Evolutionary conservation across 2,113 vertebrate species (phyloP), one percentile per base, ranked within the genome.

Genomic region (Halichoeres trimaculatus): DNA sequence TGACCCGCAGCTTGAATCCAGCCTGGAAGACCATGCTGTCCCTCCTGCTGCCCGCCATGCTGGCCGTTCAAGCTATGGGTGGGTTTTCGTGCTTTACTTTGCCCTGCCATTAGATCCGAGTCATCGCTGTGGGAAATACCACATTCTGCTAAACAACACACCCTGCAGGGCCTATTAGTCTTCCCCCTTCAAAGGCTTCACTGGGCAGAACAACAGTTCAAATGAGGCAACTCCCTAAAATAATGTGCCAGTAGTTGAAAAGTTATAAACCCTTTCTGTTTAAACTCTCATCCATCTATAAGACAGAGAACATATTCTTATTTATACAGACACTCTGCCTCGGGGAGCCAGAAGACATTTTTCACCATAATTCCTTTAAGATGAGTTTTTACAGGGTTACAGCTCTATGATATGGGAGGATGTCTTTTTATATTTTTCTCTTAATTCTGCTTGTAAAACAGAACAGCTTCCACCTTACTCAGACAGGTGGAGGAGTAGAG

Each of bases 61-160:
- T 93, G 78, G 85, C 87, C 24, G 38, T 91, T 56, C 89, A 85
- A 59, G 71, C 89, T 57, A 74, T 81, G 71, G 92, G 94, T 93
- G 84, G 81, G 93, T 93, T 78, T 30, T 75, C 40, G 1, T 67
- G 34, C 34, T 43, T 58, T 36, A 22, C 36, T 43, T 2, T 78
- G 68, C 65, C 75, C 85, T 64, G 19, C 72, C 64, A 51, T 87
- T 85, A 83, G 35, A 76, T 69, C 56, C 13, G 5, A 81, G 74
- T 68, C 65, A 67, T 57, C 43, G 2, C 78, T 19, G 50, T 57
- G 71, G 73, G 85, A 76, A 84, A 83, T 69, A 43, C 73, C 57
- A 63, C 61, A 19, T 75, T 57, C 59, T 75, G 66, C 86, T 76
- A 74, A 83, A 86, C 85, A 88, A 65, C 48, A 74, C 48, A 48